Evolutionary conservation across 2,888 invertebrate genomes (phyloP).

Genomic region (Yponomeuta sedellus): DNA sequence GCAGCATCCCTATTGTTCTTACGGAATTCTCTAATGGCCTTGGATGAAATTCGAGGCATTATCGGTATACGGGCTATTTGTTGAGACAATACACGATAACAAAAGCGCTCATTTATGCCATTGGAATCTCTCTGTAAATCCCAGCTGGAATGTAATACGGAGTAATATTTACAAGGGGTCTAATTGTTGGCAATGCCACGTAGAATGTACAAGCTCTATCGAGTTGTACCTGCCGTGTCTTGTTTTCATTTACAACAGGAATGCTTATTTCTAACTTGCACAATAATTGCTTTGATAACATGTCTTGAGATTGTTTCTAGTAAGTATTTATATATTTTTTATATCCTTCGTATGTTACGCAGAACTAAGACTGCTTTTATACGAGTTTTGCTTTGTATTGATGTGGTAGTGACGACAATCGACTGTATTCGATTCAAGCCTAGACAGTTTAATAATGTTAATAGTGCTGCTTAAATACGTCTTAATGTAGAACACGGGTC

Average conservation of each 20-base stretch:
- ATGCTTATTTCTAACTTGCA: not conserved
- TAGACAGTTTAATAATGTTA: too few relatives aligned
- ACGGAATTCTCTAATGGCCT: constrained; percentile 6
- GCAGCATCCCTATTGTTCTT: constrained; percentile 4
- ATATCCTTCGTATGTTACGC: too few relatives aligned
- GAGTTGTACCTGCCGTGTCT: constrained; percentile 2
- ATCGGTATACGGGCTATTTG: not conserved
- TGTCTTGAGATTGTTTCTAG: not conserved
- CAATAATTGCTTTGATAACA: not conserved
- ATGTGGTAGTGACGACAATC: too few relatives aligned
- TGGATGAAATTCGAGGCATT: not conserved
- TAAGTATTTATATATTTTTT: not conserved
- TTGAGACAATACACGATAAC: not conserved
- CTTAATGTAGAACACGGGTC: too few relatives aligned
- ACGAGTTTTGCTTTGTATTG: too few relatives aligned
- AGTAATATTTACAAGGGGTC: not conserved
- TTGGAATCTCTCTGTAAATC: not conserved
- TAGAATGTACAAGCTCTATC: not conserved
- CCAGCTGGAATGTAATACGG: not conserved
- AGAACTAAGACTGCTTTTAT: too few relatives aligned
- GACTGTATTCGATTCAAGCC: too few relatives aligned
- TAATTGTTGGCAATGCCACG: constrained; percentile 1
- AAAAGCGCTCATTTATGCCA: not conserved
- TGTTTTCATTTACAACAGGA: not conserved
- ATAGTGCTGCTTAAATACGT: too few relatives aligned